Conservation (phyloP, 2,113 vertebrate species). For the Phalacrocorax brasilianus region DNA sequence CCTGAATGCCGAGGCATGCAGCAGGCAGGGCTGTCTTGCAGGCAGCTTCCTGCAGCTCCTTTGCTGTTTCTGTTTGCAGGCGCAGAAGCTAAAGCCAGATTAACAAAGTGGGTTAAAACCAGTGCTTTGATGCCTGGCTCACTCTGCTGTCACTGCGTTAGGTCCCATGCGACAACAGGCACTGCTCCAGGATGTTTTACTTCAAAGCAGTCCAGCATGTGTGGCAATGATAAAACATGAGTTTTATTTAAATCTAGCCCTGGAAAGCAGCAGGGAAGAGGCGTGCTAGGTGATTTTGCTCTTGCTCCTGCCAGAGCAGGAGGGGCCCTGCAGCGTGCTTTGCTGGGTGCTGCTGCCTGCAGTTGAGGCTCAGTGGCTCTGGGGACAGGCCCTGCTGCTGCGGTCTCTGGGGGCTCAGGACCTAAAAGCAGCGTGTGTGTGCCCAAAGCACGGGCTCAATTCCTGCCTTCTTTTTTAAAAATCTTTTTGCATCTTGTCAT, state of each 20-base stretch:
- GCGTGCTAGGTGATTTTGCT: accelerated
- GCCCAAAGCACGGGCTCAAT: neutral
- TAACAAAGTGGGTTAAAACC: neutral
- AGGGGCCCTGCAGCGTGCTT: accelerated
- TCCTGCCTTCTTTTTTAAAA: neutral
- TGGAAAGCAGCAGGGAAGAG: neutral
- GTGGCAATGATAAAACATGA: neutral
- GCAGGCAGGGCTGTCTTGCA: neutral
- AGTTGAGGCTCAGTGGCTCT: neutral
- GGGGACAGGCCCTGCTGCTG: neutral
- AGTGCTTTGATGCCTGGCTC: neutral
- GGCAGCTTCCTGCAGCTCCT: neutral
- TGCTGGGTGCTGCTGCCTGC: neutral
- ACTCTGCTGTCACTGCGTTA: neutral
- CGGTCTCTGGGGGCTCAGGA: accelerated
- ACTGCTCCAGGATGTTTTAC: neutral
- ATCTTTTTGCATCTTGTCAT: neutral
- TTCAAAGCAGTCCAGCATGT: neutral
- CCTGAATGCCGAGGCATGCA: accelerated
- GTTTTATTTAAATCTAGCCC: neutral
- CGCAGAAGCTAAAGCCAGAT: neutral
- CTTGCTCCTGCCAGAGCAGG: neutral
- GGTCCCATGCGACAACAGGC: neutral
- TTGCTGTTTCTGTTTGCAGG: neutral
- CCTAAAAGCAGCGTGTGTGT: neutral